Evolutionary conservation across 2,113 vertebrate genomes (phyloP).

Genomic region (Micronycteris hirsuta): DNA sequence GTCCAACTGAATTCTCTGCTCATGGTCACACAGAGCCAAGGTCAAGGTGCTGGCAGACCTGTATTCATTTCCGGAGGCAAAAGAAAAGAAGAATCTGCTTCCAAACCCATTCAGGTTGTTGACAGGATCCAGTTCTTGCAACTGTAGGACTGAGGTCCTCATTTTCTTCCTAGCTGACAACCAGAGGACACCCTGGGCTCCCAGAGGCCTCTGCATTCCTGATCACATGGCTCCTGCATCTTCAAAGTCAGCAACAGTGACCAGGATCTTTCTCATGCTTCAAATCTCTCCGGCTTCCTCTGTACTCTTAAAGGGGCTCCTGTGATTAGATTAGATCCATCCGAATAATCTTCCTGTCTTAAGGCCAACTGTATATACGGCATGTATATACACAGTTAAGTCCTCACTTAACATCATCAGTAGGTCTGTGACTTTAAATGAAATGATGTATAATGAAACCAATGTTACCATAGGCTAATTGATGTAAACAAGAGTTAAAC

Average conservation of each 20-base stretch:
- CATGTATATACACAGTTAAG: neutral
- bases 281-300: neutral
- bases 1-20: neutral
- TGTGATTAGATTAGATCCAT: neutral
- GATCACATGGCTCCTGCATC: neutral
- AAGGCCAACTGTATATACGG: neutral
- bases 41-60: neutral
- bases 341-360: neutral
- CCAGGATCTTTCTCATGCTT: neutral
- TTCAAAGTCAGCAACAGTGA: neutral
- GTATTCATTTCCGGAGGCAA: neutral
- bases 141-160: neutral
- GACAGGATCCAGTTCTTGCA: neutral
- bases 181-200: neutral
- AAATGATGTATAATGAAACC: no score
- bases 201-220: neutral
- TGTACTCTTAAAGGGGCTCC: neutral
- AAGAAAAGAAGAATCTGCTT: neutral
- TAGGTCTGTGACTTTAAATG: neutral
- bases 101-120: neutral
- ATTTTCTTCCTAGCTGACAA: neutral
- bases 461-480: no score
- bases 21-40: neutral
- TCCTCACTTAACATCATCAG: neutral
- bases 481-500: neutral